phyloP scores from a whole-genome alignment of 2,888 invertebrate genomes.

The Rutpela maculata region DNA sequence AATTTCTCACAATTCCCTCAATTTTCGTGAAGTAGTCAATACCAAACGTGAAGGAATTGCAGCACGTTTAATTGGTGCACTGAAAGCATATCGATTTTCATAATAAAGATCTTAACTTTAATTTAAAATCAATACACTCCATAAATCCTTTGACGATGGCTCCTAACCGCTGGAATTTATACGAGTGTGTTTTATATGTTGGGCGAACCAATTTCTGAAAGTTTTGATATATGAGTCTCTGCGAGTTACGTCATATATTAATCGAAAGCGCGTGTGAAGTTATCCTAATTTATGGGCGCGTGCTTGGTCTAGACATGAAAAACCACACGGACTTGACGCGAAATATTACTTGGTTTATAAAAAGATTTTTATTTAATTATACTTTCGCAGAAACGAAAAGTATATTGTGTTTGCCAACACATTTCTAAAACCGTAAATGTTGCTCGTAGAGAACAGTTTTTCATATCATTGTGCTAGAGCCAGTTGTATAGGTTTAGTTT shows the following conservation, averaged over 20 bases:
- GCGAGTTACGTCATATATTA: slow-evolving; percentile 3
- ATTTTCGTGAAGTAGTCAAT: no score
- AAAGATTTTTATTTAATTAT: no score
- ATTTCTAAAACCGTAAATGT: no score
- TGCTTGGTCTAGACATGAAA: slow-evolving; percentile 1
- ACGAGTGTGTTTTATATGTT: background rate
- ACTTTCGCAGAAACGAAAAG: no score
- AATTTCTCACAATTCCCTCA: no score
- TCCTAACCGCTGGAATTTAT: background rate
- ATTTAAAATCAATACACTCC: background rate
- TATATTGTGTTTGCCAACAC: no score
- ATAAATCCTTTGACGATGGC: background rate
- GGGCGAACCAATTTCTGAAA: slow-evolving; percentile 1
- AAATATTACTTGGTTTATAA: background rate
- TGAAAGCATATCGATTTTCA: background rate
- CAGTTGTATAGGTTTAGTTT: no score
- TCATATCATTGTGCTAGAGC: no score
- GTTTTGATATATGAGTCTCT: slow-evolving; percentile 1
- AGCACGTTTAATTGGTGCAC: no score
- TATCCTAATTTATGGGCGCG: background rate
- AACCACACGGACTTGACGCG: background rate
- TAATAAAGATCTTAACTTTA: background rate
- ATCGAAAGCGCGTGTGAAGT: background rate
- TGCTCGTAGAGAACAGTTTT: no score
- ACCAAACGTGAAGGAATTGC: no score